Conservation (phyloP, 2,797 vertebrate genomes). For the Gymnothorax javanicus region DNA sequence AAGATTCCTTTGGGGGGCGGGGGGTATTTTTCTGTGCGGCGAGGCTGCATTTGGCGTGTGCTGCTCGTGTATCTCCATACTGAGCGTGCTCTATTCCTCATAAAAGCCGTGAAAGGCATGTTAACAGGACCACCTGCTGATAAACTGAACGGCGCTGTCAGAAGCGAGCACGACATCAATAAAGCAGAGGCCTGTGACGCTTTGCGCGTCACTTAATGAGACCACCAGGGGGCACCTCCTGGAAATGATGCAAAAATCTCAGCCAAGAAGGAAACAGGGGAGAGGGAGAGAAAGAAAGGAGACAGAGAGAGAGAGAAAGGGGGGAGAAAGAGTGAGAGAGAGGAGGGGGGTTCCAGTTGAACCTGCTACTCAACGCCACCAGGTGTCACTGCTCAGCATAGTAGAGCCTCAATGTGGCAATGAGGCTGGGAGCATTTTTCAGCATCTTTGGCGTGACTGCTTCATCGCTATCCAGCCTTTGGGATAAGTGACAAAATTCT, state of each 20-base stretch:
- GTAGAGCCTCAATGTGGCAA: not conserved
- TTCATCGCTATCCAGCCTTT: no score
- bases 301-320: not conserved
- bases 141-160: not conserved
- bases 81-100: not conserved
- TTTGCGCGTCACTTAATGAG: not conserved
- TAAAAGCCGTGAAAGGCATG: not conserved
- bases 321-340: no score
- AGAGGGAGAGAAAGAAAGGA: not conserved
- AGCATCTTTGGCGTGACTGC: no score
- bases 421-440: no score
- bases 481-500: no score
- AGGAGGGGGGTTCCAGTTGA: not conserved
- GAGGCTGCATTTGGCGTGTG: not conserved
- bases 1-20: not conserved
- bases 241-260: not conserved
- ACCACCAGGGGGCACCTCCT: conserved; percentile 16
- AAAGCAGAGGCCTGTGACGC: not conserved
- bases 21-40: not conserved
- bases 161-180: not conserved
- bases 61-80: not conserved
- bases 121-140: not conserved
- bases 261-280: not conserved
- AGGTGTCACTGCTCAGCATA: not conserved
- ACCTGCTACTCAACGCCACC: not conserved